A percentile compares a stretch with the other conserved stretches of the same genome.
These are phyloP conservation scores for Erpobdella octoculata DNA, from an alignment of 2,888 invertebrate genomes.

Conservation along the genomic window DNA sequence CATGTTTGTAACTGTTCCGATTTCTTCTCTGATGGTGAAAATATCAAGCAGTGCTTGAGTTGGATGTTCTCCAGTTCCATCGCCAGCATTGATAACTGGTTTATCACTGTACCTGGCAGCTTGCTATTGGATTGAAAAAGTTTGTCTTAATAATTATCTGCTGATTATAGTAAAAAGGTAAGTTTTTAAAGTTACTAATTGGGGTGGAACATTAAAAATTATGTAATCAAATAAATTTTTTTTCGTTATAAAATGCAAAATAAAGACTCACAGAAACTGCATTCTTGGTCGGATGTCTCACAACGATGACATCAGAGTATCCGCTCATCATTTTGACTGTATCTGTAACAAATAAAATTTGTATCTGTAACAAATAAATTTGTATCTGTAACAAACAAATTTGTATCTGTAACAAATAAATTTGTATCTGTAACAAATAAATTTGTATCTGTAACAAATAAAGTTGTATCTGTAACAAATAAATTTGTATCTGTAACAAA, in stretches of 20 bases:
- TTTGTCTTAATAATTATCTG: not conserved
- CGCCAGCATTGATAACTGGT: slow-evolving; percentile 94
- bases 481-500: too few relatives aligned
- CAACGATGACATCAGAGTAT: slow-evolving; percentile 84
- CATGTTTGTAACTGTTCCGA: slow-evolving; percentile 79
- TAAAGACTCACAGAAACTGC: slow-evolving; percentile 61
- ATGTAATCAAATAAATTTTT: not conserved
- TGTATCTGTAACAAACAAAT: not conserved
- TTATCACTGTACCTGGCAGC: slow-evolving; percentile 77
- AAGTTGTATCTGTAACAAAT: not conserved
- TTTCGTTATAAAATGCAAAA: not conserved
- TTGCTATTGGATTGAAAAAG: slow-evolving; percentile 56
- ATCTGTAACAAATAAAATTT: slow-evolving; percentile 46
- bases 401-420: not conserved
- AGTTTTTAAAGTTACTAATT: too few relatives aligned
- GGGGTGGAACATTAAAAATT: too few relatives aligned
- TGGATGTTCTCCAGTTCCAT: slow-evolving; percentile 67
- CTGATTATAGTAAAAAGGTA: not conserved
- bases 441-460: not conserved
- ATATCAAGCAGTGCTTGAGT: slow-evolving; percentile 93
- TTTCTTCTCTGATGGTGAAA: slow-evolving; percentile 95
- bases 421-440: not conserved
- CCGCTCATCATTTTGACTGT: slow-evolving; percentile 51
- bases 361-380: not conserved
- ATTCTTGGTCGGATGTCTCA: slow-evolving; percentile 85